Base-by-base conservation (phyloP, 1,140 invertebrate species). In the Drosophila albomicans region DNA sequence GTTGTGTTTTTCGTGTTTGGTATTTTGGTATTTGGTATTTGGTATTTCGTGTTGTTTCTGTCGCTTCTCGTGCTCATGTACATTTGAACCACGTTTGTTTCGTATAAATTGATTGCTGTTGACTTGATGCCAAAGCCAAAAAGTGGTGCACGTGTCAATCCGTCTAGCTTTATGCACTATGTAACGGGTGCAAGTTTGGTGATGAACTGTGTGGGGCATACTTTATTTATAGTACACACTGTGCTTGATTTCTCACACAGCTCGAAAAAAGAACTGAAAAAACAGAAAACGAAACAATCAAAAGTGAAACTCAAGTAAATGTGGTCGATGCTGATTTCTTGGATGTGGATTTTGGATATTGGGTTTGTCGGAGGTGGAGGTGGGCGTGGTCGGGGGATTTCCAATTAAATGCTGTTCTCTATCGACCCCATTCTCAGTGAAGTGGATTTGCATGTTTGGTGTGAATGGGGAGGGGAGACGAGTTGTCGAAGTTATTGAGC, bases 31-130 rank as follows among this genome's bases (percentile, higher is more conserved):
- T 66, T 66, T n/a, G n/a, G n/a, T n/a, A n/a, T n/a, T 74, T 46
- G 30, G 56, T 46, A 46, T 69, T 25, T 68, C 57, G 71, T 69
- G 58, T 57, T 62, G 52, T 56, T 49, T 41, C 38, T 59, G 70
- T 54, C 64, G 63, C 64, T 54, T 56, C 51, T 74, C 58, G 63
- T 74, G 63, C 71, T 67, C 69, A 62, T 63, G 58, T 75, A 48
- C 57, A 62, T 75, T 76, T 78, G 57, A 75, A 70, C 43, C 72
- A 82, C 78, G 85, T 77, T 77, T 74, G 72, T 79, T 79, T 82
- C 79, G 80, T 64, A 87, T 79, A 88, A 87, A 82, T 79, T 82
- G 76, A 88, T 87, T 88, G 79, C 66, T 63, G 59, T 70, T 75
- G 72, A 75, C 72, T 75, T 49, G 58, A 57, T 70, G 72, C 79